Percentiles rank a stretch among this genome's conserved stretches.
phyloP scores from a whole-genome alignment of 1,140 invertebrate genomes.

The Gonioctena quinquepunctata region DNA sequence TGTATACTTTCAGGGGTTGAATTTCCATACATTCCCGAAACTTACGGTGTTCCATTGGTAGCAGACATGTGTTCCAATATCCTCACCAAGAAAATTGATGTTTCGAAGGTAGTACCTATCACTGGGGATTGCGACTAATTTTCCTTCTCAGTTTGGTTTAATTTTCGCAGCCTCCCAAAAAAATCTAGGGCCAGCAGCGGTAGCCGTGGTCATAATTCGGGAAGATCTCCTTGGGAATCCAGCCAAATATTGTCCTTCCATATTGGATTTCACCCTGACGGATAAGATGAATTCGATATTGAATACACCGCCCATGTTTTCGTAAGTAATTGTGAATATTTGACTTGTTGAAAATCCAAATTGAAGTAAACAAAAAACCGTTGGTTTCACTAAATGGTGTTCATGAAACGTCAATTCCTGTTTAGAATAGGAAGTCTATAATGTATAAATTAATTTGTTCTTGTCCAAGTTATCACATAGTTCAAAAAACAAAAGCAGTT shows the following conservation, averaged over 20 bases:
- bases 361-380: too few relatives aligned
- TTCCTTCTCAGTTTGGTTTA: slow-evolving; percentile 77
- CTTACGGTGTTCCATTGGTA: slow-evolving; percentile 84
- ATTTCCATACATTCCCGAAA: slow-evolving; percentile 85
- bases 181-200: slow-evolving; percentile 93
- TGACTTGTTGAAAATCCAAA: too few relatives aligned
- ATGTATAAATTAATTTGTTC: too few relatives aligned
- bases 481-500: too few relatives aligned
- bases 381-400: too few relatives aligned
- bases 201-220: slow-evolving; percentile 89
- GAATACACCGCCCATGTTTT: slow-evolving; percentile 94
- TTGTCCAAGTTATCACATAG: too few relatives aligned
- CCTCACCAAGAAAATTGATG: slow-evolving; percentile 83
- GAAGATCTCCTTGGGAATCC: slow-evolving; percentile 88
- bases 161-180: slow-evolving; percentile 98
- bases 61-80: slow-evolving; percentile 98
- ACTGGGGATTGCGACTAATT: neutral
- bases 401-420: too few relatives aligned
- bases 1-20: slow-evolving; percentile 79
- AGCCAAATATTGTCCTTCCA: slow-evolving; percentile 75
- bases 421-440: too few relatives aligned
- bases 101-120: slow-evolving; percentile 75
- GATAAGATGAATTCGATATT: slow-evolving; percentile 87
- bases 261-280: slow-evolving; percentile 85
- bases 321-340: slow-evolving; percentile 75